Conservation (phyloP, 2,888 invertebrate species). For the Lepidocyrtinus sp. region DNA sequence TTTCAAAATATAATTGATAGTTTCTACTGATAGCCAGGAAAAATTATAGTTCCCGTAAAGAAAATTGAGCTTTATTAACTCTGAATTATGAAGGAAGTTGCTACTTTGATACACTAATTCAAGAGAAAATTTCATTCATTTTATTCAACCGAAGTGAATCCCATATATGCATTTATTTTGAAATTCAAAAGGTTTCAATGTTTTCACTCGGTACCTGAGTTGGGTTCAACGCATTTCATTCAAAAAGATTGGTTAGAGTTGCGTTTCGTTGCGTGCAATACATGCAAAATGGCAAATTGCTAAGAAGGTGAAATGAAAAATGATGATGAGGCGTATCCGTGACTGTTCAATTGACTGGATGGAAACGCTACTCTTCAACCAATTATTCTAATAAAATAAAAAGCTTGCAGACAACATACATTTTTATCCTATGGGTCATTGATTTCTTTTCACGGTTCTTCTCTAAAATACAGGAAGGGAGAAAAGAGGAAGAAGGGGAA, state of each 20-base stretch:
- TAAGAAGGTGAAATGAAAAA: constrained; percentile 31
- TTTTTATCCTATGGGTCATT: constrained; percentile 45
- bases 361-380: constrained; percentile 31
- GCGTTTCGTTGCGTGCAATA: background rate
- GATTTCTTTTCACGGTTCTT: constrained; percentile 28
- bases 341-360: constrained; percentile 44
- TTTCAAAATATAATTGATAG: constrained; percentile 29
- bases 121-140: no score
- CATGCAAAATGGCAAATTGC: constrained; percentile 1
- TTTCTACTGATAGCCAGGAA: constrained; percentile 8
- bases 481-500: no score
- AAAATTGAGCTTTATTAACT: constrained; percentile 37
- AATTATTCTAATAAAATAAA: constrained; percentile 25
- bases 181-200: no score
- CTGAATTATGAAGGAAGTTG: constrained; percentile 40
- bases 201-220: no score
- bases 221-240: background rate
- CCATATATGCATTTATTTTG: no score
- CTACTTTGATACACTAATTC: constrained; percentile 48
- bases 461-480: no score
- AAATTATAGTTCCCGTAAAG: constrained; percentile 26
- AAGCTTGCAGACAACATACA: no score
- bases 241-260: background rate
- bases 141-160: no score
- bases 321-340: constrained; percentile 37